Conservation (phyloP, 2,888 invertebrate genomes). For the Mesopsocus fuscifrons region DNA sequence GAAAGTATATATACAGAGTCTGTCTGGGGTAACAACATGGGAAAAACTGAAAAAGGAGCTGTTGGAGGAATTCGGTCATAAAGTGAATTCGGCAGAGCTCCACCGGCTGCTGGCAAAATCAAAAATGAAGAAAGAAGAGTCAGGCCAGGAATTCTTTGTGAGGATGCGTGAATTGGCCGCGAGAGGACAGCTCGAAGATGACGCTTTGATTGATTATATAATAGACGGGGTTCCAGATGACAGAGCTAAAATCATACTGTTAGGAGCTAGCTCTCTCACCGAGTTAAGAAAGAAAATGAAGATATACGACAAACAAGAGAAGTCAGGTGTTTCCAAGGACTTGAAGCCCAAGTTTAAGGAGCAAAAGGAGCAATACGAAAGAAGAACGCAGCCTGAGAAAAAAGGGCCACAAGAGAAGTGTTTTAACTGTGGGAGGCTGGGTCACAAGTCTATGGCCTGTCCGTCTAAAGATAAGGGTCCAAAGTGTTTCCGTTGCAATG, state of each 20-base stretch:
- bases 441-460: not conserved
- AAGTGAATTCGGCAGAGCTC: not conserved
- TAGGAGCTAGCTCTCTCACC: not conserved
- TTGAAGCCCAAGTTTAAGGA: not conserved
- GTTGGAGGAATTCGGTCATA: not conserved
- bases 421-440: not conserved
- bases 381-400: not conserved
- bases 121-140: not conserved
- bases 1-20: not conserved
- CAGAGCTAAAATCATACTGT: not conserved
- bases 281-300: not conserved
- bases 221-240: not conserved
- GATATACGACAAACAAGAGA: not conserved
- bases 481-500: not conserved
- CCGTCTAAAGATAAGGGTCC: not conserved
- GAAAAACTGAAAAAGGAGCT: not conserved
- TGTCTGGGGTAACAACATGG: not conserved
- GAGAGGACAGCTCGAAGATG: not conserved
- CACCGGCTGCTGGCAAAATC: not conserved
- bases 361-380: not conserved
- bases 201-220: not conserved
- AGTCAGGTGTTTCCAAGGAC: not conserved
- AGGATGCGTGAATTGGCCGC: not conserved
- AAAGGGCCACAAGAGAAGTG: not conserved
- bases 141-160: not conserved